Evolutionary conservation across 2,888 invertebrate species (phyloP).

Genomic region (Scaptomyza polygonia): DNA sequence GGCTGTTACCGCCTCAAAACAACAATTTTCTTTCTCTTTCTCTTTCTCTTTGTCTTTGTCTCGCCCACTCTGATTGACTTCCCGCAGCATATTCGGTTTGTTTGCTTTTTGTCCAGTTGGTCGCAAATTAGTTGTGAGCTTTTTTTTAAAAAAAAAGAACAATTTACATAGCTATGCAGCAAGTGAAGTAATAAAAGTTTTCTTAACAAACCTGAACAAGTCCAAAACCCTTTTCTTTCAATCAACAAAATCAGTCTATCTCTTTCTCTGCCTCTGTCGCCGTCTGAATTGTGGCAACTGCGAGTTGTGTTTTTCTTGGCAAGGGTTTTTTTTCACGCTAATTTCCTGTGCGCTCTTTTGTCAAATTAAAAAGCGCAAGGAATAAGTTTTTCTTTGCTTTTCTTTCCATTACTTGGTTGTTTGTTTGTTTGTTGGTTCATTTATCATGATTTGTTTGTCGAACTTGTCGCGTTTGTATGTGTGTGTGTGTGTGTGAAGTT

Average conservation of each 20-base stretch:
- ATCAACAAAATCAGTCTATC: constrained; percentile 49
- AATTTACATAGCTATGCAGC: constrained; percentile 23
- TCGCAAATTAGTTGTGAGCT: constrained; percentile 14
- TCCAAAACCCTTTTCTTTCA: constrained; percentile 58
- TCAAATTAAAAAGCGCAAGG: constrained; percentile 73
- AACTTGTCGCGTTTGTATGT: constrained; percentile 58
- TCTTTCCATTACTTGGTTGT: constrained; percentile 52
- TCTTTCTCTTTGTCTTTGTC: background rate
- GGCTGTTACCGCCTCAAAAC: constrained; percentile 34
- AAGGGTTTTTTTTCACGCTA: constrained; percentile 56
- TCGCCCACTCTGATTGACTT: no score
- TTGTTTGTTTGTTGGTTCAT: constrained; percentile 76
- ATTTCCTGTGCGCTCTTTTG: constrained; percentile 72
- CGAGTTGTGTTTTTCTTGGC: constrained; percentile 60
- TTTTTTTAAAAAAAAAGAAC: constrained; percentile 1
- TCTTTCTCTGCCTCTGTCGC: background rate
- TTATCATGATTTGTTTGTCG: constrained; percentile 81
- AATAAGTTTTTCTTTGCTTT: constrained; percentile 59
- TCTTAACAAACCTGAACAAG: constrained; percentile 9
- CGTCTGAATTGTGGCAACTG: constrained; percentile 2
- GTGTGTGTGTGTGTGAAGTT: constrained; percentile 43
- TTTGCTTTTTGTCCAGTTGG: background rate
- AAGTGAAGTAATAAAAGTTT: background rate
- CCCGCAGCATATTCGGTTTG: constrained; percentile 1
- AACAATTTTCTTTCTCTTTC: background rate